Conservation (phyloP, 2,113 vertebrate species). For the Mystacornis crossleyi region DNA sequence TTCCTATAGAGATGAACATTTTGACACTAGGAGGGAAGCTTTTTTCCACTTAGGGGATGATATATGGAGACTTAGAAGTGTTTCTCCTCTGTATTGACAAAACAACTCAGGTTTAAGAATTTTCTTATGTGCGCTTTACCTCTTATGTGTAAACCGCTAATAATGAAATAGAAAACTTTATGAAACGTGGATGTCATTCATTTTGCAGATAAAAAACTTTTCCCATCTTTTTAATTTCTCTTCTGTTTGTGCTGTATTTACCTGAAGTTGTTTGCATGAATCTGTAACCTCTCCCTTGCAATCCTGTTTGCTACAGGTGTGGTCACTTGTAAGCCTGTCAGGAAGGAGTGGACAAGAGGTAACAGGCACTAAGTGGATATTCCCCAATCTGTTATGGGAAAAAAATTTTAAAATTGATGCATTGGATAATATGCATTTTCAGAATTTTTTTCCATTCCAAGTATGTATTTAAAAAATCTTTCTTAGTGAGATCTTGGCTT, state of each 20-base stretch:
- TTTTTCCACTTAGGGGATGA: not conserved
- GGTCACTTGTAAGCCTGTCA: not conserved
- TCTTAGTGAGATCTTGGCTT: not conserved
- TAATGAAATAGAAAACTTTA: not conserved
- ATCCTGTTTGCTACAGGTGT: not conserved
- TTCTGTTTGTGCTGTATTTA: not conserved
- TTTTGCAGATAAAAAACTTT: not conserved
- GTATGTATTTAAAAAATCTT: not conserved
- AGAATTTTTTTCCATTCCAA: not conserved
- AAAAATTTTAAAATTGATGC: not conserved
- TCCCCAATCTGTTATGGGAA: not conserved
- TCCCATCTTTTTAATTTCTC: not conserved
- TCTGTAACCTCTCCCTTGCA: not conserved
- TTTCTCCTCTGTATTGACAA: not conserved
- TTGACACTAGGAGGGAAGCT: not conserved
- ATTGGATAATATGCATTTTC: fast-evolving
- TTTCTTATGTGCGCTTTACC: not conserved
- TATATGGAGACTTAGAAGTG: not conserved
- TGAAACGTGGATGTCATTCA: fast-evolving
- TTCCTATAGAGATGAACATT: not conserved
- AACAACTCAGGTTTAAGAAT: not conserved
- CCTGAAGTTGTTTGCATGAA: not conserved
- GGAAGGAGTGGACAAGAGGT: not conserved
- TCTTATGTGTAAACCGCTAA: not conserved
- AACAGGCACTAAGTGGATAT: not conserved